Evolutionary conservation across 37 sponge, comb jelly and placozoan genomes (phyloP), one percentile per base, ranked within the genome.

Genomic region (Petrosia ficiformis): DNA sequence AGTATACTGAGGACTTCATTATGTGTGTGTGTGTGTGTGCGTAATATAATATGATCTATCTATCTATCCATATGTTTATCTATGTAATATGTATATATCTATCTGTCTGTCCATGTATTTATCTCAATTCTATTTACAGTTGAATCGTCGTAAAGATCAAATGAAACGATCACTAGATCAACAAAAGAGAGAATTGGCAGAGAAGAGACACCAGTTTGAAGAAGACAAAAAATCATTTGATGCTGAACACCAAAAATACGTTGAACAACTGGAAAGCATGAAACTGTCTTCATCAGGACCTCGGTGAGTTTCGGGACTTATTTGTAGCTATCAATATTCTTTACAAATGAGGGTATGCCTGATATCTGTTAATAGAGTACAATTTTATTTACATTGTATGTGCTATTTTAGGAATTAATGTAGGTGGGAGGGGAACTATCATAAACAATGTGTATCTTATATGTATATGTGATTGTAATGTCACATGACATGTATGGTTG

Each of bases 181-280:
- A 74, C 91, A 91, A 67, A 71, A 77, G 39, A 69, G 66, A 61
- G 99, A 98, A 28, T 73, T 95, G 32, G 77, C 63, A 25, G 96
- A 90, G 26, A 84, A 82, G 68, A 79, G 85, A 63, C 84, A 80
- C 41, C 89, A 95, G 77, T 93, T 95, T 73, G 91, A 87, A 26
- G 93, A 98, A 28, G 94, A 96, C 75, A 89, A 93, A 79, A 74
- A 59, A 54, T 65, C 66, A 21, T 93, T 95, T 76, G 95, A 97
- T 32, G 79, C 89, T 34, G 92, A 94, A 44, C 86, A 97, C 60
- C 90, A 92, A 61, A 67, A 77, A 3, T 86, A 83, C 86, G 59
- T 89, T 73, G 90, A 86, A 57, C 79, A 89, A 65, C 66, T 88
- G 70, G 88, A 88, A 57, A 58, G 54, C 8, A 61, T 65, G 39